Evolutionary conservation across 2,888 invertebrate species (phyloP), one percentile per base, ranked within the genome.

Genomic region (Dryobotodes eremita): DNA sequence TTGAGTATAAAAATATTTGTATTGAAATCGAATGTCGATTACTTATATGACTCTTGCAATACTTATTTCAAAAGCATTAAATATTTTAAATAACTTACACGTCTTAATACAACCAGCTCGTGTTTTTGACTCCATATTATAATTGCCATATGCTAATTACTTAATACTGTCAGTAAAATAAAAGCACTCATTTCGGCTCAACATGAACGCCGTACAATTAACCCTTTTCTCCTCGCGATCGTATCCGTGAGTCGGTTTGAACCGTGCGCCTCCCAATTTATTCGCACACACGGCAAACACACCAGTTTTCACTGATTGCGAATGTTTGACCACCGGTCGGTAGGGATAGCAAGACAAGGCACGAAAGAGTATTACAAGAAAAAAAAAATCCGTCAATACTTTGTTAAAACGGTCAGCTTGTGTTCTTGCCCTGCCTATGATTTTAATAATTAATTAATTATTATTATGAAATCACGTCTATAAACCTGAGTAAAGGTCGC

Each of bases 221-320:
- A 73, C 76, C 82, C 73, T 20, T 31, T 42, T 69, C 66, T 77
- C 79, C 80, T 68, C 79, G 65, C 59, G 76, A 80, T 55, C 75
- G 66, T 76, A 59, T 75, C 48, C 77, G 80, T 74, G 73, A 76
- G 82, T 74, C 77, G 79, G 78, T 75, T 71, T 82, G 86, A 77
- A 83, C 86, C 80, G 81, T 80, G 83, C 86, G 83, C 86, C 86
- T 87, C 88, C 90, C 89, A 92, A 92, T 91, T 91, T 90, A 90
- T 90, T 90, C 86, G 80, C 85, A 82, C 84, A 81, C 89, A 91
- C 84, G 84, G 88, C 90, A 92, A 92, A 92, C 84, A 89, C 86
- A 90, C 89, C 89, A 92, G 89, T 90, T 91, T 91, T 91, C 92
- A 89, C 91, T 92, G 93, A 92, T 92, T 92, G 93, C 92, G 91